Evolutionary conservation across 2,113 vertebrate species (phyloP).

Genomic region (Dipodomys merriami): DNA sequence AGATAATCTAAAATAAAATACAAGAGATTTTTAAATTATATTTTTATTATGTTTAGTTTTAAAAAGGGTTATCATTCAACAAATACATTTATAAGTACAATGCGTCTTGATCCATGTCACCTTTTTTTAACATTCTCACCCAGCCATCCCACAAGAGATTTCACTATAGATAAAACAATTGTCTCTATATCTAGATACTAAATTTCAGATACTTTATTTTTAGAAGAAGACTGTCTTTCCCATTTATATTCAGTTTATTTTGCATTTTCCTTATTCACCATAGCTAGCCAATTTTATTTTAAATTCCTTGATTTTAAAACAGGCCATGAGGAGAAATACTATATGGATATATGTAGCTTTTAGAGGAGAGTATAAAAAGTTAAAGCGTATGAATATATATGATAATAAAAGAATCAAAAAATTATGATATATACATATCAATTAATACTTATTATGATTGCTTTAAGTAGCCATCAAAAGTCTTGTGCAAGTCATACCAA

Average conservation of each 20-base stretch:
- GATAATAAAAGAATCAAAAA: background rate
- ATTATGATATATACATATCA: background rate
- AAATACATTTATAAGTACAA: too few relatives aligned
- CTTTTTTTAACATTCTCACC: too few relatives aligned
- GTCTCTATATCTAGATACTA: background rate
- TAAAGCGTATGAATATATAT: background rate
- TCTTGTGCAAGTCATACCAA: background rate
- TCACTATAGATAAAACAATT: background rate
- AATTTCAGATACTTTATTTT: background rate
- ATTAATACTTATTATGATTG: background rate
- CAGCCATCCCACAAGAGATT: too few relatives aligned
- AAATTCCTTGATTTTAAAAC: background rate
- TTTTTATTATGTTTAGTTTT: too few relatives aligned
- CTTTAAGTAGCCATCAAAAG: background rate
- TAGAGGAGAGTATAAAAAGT: background rate
- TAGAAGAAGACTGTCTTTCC: background rate
- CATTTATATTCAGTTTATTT: background rate
- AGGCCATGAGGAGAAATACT: background rate
- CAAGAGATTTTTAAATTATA: background rate
- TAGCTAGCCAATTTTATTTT: background rate
- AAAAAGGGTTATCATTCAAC: too few relatives aligned
- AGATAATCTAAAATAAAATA: background rate
- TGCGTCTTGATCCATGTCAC: too few relatives aligned
- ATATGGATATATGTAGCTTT: background rate
- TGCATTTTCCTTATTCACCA: background rate